These are phyloP conservation scores for Drosophila macrothrix DNA, from an alignment of 2,888 invertebrate species.

Conservation along the genomic window DNA sequence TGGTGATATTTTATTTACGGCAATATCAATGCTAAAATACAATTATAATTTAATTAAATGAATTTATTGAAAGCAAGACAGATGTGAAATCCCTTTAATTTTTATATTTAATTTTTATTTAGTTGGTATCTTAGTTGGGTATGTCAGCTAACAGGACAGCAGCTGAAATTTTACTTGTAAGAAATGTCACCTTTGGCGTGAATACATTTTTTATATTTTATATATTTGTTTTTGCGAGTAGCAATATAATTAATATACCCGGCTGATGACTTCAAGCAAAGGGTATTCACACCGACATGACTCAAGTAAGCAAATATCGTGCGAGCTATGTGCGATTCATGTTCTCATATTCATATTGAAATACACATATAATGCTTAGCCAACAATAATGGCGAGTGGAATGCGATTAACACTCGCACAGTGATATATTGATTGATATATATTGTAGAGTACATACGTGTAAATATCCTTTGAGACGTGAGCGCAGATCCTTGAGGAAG, in stretches of 20 bases:
- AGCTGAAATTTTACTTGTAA: not conserved
- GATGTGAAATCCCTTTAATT: not conserved
- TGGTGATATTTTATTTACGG: too few relatives aligned
- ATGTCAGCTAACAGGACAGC: not conserved
- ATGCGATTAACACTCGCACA: conserved; percentile 21
- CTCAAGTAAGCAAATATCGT: conserved; percentile 46
- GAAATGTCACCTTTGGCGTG: not conserved
- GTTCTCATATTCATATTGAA: conserved; percentile 23
- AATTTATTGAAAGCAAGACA: not conserved
- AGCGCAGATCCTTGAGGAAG: conserved; percentile 85
- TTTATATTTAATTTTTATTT: not conserved
- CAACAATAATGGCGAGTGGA: conserved; percentile 20
- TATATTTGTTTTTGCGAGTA: not conserved
- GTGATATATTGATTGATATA: conserved; percentile 10
- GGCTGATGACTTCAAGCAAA: not conserved
- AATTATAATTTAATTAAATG: not conserved
- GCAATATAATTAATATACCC: not conserved
- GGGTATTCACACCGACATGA: conserved; percentile 46
- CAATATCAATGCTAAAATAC: not conserved
- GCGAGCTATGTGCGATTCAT: conserved; percentile 50
- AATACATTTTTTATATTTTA: not conserved
- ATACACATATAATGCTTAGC: conserved; percentile 21
- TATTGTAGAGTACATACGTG: conserved; percentile 79
- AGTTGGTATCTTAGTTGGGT: not conserved
- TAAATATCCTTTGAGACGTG: conserved; percentile 85